Base-by-base conservation (phyloP, 2,113 vertebrate genomes). In the Spheniscus mendiculus region DNA sequence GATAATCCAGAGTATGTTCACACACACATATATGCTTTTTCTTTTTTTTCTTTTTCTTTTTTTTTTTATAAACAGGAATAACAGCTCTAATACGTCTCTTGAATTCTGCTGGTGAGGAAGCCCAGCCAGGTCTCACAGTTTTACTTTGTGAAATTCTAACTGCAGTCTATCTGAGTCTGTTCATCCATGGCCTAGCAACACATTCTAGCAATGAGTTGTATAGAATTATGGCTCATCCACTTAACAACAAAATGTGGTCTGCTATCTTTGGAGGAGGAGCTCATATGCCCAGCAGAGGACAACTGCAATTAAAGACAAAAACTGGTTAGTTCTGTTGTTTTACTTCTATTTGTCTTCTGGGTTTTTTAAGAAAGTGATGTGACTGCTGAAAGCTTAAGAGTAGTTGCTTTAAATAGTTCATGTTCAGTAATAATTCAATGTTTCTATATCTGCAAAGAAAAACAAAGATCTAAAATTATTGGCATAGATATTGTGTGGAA, bases 71-170 rank as follows among this genome's bases (percentile, higher is more conserved):
- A 73, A 96, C 73, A 97, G 99, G 99, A 94, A 99, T 99, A 74
- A 97, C 97, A 22, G 97, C 98, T 90, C 97, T 99, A 58, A 97
- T 99, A 88, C 97, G 87, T 58, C 98, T 99, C 69, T 94, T 99
- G 98, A 99, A 98, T 98, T 99, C 98, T 85, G 98, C 98, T 55
- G 99, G 99, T 3, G 99, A 99, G 42, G 99, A 99, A 96, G 99
- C 98, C 90, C 99, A 99, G 61, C 98, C 99, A 12, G 98, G 98
- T 56, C 98, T 99, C 74, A 98, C 99, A 7, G 96, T 99, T 96
- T 97, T 99, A 71, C 99, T 99, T 47, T 99, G 99, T 94, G 99
- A 99, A 98, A 99, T 99, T 98, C 98, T 99, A 82, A 99, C 99
- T 59, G 99, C 99, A 0, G 99, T 99, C 44, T 99, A 99, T 98